phyloP scores from a whole-genome alignment of 2,888 invertebrate species.

The Mythimna vitellina region DNA sequence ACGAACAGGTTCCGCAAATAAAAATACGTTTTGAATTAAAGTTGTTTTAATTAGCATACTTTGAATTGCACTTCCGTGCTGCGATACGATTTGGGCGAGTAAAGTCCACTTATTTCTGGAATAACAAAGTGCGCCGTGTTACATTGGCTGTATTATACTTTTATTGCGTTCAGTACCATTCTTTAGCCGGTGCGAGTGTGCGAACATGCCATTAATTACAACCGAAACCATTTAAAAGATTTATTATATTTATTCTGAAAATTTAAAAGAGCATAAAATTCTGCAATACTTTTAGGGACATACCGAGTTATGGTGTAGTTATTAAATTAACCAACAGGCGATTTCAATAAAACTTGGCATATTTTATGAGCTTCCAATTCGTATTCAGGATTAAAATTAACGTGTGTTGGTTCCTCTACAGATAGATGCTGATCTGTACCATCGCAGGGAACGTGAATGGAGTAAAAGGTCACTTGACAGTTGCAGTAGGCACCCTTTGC shows the following conservation, averaged over 20 bases:
- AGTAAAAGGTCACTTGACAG: conserved; percentile 39
- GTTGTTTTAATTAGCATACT: conserved; percentile 76
- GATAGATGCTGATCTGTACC: conserved; percentile 5
- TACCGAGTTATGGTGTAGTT: conserved; percentile 64
- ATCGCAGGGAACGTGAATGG: conserved; percentile 12
- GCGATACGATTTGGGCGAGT: conserved; percentile 69
- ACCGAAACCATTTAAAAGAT: conserved; percentile 85
- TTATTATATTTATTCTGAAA: conserved; percentile 84
- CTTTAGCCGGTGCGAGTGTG: conserved; percentile 82
- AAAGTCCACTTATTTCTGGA: conserved; percentile 76
- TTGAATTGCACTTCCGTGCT: conserved; percentile 77
- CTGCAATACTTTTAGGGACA: conserved; percentile 69
- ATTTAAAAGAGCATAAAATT: conserved; percentile 73
- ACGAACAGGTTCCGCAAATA: conserved; percentile 59
- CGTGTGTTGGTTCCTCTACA: neutral
- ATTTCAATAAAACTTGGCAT: conserved; percentile 28
- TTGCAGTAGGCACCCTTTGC: conserved; percentile 9
- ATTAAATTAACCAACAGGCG: conserved; percentile 38
- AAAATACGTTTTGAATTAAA: conserved; percentile 66
- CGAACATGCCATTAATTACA: conserved; percentile 86
- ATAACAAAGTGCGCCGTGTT: conserved; percentile 81
- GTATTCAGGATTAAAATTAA: conserved; percentile 20
- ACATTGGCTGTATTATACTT: conserved; percentile 85
- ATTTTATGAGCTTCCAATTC: conserved; percentile 12
- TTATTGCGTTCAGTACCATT: conserved; percentile 84